These are phyloP conservation scores for Trissolcus basalis DNA, from an alignment of 1,140 invertebrate species.

Conservation along the genomic window DNA sequence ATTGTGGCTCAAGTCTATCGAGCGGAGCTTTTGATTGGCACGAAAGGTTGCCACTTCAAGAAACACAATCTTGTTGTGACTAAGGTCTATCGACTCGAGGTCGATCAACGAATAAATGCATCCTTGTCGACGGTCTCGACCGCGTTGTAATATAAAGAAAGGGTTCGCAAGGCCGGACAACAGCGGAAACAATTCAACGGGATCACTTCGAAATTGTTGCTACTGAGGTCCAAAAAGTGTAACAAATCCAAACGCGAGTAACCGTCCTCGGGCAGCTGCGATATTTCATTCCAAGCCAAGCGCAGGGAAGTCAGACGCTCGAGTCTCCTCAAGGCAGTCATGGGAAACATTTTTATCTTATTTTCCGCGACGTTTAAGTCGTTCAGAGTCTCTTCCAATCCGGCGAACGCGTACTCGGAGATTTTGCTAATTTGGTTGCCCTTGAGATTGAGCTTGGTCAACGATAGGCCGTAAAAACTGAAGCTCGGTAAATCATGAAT, in stretches of 20 bases:
- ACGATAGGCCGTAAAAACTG: conserved; percentile 88
- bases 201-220: conserved; percentile 87
- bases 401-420: conserved; percentile 90
- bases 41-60: conserved; percentile 84
- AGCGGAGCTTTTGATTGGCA: conserved; percentile 84
- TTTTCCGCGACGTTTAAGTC: conserved; percentile 92
- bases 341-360: conserved; percentile 87
- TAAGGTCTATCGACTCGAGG: conserved; percentile 89
- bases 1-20: conserved; percentile 91
- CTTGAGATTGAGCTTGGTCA: conserved; percentile 90
- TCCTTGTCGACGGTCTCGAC: conserved; percentile 86
- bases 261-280: conserved; percentile 82
- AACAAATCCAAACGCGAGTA: conserved; percentile 84
- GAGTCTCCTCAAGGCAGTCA: conserved; percentile 85
- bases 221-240: conserved; percentile 88
- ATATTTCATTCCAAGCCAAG: conserved; percentile 90
- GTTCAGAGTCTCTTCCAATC: conserved; percentile 85
- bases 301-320: conserved; percentile 83
- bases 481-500: conserved; percentile 89
- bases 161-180: conserved; percentile 85
- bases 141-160: conserved; percentile 89
- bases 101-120: conserved; percentile 84
- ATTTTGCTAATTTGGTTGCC: conserved; percentile 86
- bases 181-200: conserved; percentile 85
- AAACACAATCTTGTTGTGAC: conserved; percentile 89